Evolutionary conservation across 1,140 invertebrate species (phyloP).

Genomic region (Hyposmocoma kahamanoa): DNA sequence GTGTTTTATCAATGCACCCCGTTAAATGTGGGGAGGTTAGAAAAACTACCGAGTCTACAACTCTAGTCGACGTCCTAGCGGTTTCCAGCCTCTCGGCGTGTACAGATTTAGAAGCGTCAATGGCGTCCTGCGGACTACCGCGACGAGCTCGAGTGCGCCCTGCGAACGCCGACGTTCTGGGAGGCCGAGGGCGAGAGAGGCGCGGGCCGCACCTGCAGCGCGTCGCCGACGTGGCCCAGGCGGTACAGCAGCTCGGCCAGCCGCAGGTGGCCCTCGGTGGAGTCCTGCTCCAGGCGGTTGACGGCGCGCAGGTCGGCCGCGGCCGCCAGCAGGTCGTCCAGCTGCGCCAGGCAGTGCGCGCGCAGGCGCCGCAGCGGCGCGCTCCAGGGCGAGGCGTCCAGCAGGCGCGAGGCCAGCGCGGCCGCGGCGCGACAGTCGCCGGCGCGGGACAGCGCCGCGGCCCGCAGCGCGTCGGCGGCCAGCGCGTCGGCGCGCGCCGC

Average conservation of each 20-base stretch:
- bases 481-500: constrained; percentile 79
- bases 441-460: constrained; percentile 79
- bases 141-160: too few species aligned
- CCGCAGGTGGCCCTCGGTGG: constrained; percentile 91
- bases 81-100: too few species aligned
- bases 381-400: constrained; percentile 95
- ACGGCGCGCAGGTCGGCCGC: constrained; percentile 93
- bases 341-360: constrained; percentile 86
- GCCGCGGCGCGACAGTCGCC: constrained; percentile 83
- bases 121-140: too few species aligned
- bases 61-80: too few species aligned
- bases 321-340: constrained; percentile 88
- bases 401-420: constrained; percentile 79
- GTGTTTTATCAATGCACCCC: too few species aligned
- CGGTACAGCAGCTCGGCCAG: constrained; percentile 90
- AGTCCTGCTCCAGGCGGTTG: constrained; percentile 93
- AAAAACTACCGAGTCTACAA: too few species aligned
- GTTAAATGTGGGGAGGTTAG: too few species aligned
- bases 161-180: too few species aligned
- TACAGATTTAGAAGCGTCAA: too few species aligned
- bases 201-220: constrained; percentile 92
- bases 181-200: too few species aligned
- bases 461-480: constrained; percentile 79
- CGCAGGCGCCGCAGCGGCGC: constrained; percentile 87
- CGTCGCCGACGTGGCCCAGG: constrained; percentile 92